Evolutionary conservation across 2,797 vertebrate species (phyloP).

Genomic region (Presbytis comata): DNA sequence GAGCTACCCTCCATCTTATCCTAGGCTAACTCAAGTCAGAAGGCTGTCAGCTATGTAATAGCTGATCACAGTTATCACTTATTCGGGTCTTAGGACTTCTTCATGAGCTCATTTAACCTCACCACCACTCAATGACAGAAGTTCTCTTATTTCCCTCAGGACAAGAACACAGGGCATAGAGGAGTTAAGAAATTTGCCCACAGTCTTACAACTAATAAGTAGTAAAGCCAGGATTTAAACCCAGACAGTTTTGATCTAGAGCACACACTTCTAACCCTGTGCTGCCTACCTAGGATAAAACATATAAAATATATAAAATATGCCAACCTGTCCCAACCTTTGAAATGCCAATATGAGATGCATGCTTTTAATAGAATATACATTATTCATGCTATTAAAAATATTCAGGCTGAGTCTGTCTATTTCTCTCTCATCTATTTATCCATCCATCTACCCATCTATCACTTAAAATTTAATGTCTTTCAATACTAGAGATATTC

Average conservation of each 20-base stretch:
- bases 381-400: neutral
- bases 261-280: neutral
- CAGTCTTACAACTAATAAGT: neutral
- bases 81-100: neutral
- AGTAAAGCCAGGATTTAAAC: neutral
- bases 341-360: neutral
- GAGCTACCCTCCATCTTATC: neutral
- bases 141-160: neutral
- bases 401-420: neutral
- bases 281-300: neutral
- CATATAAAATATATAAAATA: neutral
- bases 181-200: neutral
- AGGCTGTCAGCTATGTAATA: neutral
- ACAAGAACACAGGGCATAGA: neutral
- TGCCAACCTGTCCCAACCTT: neutral
- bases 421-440: neutral
- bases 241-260: neutral
- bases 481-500: neutral
- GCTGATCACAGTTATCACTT: neutral
- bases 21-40: neutral
- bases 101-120: neutral
- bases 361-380: neutral
- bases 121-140: neutral
- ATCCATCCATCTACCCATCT: neutral
- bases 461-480: neutral